Conservation (phyloP, 2,797 vertebrate species). For the Phoeniculus purpureus region DNA sequence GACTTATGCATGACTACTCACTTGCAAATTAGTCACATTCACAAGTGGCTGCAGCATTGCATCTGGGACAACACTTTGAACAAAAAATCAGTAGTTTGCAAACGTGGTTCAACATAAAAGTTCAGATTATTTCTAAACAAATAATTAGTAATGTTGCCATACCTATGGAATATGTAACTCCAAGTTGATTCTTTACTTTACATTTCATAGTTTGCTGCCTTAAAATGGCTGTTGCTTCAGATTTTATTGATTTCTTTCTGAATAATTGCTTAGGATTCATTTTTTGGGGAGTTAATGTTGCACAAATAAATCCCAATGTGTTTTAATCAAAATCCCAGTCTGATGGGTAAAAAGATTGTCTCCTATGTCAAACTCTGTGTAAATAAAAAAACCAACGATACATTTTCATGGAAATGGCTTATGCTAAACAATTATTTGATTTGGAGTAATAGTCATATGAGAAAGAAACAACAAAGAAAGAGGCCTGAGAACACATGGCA, state of each 20-base stretch:
- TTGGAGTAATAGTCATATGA: neutral
- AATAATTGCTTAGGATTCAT: neutral
- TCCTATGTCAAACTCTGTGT: neutral
- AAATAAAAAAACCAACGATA: neutral
- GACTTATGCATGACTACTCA: neutral
- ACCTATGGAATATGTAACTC: neutral
- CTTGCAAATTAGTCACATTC: neutral
- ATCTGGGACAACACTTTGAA: neutral
- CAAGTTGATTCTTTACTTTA: neutral
- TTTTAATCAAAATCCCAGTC: neutral
- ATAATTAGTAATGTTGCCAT: neutral
- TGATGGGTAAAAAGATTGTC: neutral
- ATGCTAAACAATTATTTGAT: conserved; percentile 12
- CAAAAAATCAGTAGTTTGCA: neutral
- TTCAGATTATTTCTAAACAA: neutral
- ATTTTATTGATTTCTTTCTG: neutral
- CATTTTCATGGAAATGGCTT: conserved; percentile 20
- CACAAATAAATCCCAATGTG: neutral
- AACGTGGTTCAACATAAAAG: neutral
- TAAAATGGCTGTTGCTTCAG: neutral
- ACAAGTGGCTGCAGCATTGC: neutral
- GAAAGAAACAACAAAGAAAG: conserved; percentile 25
- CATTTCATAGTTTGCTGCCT: neutral
- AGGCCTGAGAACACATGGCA: conserved; percentile 4
- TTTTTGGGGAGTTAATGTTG: conserved; percentile 2